Evolutionary conservation across 2,113 vertebrate genomes (phyloP).

Genomic region (Atrichornis clamosus): DNA sequence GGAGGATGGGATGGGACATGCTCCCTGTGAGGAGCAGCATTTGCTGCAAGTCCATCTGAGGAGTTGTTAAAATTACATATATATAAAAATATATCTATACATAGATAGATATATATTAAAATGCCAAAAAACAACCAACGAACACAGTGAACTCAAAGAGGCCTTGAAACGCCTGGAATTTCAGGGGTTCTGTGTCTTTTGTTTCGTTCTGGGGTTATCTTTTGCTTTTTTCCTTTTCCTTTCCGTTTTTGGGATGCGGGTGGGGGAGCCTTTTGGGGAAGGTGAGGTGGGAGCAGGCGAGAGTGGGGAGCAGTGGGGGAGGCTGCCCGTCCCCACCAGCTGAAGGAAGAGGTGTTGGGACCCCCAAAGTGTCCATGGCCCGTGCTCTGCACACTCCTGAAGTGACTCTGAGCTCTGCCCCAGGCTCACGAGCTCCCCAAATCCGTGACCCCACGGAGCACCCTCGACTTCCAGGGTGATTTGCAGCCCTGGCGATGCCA

Average conservation of each 20-base stretch:
- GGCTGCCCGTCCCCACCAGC: not conserved
- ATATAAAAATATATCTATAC: constrained; percentile 24
- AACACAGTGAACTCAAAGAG: constrained; percentile 45
- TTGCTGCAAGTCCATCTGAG: not conserved
- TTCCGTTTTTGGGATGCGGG: not conserved
- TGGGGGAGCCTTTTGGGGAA: not conserved
- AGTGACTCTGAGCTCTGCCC: not conserved
- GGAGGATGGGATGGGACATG: not conserved
- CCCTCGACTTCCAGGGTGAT: not conserved
- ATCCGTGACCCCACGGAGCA: not conserved
- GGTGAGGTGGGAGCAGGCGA: not conserved
- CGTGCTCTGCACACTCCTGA: not conserved
- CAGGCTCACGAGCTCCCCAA: not conserved
- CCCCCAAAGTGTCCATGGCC: not conserved
- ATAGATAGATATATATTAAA: constrained; percentile 36
- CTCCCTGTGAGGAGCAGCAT: not conserved
- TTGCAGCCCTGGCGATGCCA: not conserved
- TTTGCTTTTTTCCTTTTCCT: not conserved
- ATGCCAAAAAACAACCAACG: constrained; percentile 56
- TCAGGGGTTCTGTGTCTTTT: constrained; percentile 47
- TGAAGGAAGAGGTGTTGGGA: not conserved
- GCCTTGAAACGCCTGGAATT: constrained; percentile 61
- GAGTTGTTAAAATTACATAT: constrained; percentile 4
- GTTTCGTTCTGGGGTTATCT: constrained; percentile 20
- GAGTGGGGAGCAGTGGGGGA: not conserved